Conservation (phyloP, 2,797 vertebrate genomes). For the Enteromius paludinosus region DNA sequence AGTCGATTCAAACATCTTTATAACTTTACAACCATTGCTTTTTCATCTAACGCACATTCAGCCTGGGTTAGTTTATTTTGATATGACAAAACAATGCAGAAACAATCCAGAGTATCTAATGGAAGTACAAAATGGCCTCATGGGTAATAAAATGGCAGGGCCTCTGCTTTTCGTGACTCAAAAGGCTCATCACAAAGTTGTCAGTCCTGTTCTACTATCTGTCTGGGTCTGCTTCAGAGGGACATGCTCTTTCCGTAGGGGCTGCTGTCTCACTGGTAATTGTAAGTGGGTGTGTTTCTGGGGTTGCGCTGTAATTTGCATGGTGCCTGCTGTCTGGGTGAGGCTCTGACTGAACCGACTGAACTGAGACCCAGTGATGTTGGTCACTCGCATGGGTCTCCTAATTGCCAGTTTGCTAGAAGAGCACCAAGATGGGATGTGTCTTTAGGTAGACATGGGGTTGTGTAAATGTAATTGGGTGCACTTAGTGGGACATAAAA, state of each 20-base stretch:
- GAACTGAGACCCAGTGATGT: conserved; percentile 56
- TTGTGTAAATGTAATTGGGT: not conserved
- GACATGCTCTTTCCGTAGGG: conserved; percentile 48
- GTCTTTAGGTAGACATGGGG: conserved; percentile 41
- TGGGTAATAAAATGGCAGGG: conserved; percentile 37
- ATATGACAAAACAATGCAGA: conserved; percentile 4
- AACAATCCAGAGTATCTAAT: conserved; percentile 6
- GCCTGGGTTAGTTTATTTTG: not conserved
- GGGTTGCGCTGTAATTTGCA: conserved; percentile 64
- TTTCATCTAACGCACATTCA: not conserved
- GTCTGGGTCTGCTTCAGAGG: conserved; percentile 49
- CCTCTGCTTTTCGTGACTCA: conserved; percentile 43
- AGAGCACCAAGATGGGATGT: conserved; percentile 38
- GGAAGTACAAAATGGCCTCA: conserved; percentile 12
- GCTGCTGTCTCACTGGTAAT: conserved; percentile 65
- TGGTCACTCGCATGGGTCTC: conserved; percentile 48
- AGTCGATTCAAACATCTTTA: conserved; percentile 8
- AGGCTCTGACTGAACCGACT: conserved; percentile 55
- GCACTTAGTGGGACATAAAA: too few relatives aligned
- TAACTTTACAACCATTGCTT: not conserved
- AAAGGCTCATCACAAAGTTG: conserved; percentile 31
- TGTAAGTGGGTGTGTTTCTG: conserved; percentile 67
- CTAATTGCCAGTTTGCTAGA: conserved; percentile 60
- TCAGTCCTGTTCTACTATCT: conserved; percentile 55
- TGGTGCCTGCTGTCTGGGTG: conserved; percentile 63